These are phyloP conservation scores for Gnatocerus cornutus DNA, from an alignment of 2,888 invertebrate genomes.

Conservation along the genomic window DNA sequence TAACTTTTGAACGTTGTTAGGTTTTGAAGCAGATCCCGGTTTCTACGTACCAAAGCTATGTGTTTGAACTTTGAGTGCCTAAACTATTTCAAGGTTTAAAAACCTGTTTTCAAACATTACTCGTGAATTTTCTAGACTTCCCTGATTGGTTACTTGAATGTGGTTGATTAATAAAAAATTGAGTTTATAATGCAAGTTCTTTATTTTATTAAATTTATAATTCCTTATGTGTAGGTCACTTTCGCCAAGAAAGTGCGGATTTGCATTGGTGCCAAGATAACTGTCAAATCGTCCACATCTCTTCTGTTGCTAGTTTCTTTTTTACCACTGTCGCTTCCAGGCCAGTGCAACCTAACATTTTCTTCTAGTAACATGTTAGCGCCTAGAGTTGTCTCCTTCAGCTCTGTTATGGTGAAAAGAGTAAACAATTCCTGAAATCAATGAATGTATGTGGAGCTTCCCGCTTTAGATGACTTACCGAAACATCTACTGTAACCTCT, in stretches of 20 bases:
- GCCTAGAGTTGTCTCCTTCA: slow-evolving; percentile 67
- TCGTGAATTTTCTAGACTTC: too few species aligned
- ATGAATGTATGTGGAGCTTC: neutral
- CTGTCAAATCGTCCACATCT: slow-evolving; percentile 23
- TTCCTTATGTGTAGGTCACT: slow-evolving; percentile 16
- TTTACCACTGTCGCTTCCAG: slow-evolving; percentile 30
- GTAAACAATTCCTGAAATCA: slow-evolving; percentile 59
- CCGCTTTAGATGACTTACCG: slow-evolving; percentile 61
- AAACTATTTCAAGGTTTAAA: too few species aligned
- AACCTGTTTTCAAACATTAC: too few species aligned
- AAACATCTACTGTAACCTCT: slow-evolving; percentile 73
- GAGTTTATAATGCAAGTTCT: too few species aligned
- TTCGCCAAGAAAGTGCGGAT: slow-evolving; percentile 46
- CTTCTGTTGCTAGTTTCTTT: neutral
- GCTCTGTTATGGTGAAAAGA: slow-evolving; percentile 62
- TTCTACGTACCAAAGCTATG: too few species aligned
- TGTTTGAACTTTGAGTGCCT: too few species aligned
- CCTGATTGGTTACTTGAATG: too few species aligned
- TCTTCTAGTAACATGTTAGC: slow-evolving; percentile 73
- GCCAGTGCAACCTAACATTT: slow-evolving; percentile 60
- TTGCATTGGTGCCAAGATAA: slow-evolving; percentile 41
- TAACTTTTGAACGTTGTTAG: too few species aligned
- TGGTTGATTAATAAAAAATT: too few species aligned
- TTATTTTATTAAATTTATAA: neutral
- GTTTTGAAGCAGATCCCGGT: too few species aligned